Evolutionary conservation across 2,113 vertebrate genomes (phyloP), one percentile per base, ranked within the genome.

Genomic region (Telmatochromis sp.): DNA sequence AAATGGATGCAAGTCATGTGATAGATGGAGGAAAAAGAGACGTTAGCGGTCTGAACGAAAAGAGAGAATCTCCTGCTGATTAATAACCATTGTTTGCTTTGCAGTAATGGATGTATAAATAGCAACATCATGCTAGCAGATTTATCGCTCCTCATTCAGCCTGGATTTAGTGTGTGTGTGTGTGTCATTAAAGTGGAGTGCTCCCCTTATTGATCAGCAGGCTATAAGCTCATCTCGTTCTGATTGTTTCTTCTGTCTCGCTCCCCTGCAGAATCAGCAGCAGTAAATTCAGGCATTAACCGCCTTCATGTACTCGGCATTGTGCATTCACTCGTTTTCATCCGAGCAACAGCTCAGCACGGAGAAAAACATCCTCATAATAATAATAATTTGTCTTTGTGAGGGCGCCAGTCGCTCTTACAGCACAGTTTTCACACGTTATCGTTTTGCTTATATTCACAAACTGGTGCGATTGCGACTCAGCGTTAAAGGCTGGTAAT

Each of bases 81-180:
- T 84, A 92, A 93, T 91, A 91, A 80, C 63, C 7, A 84, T 81
- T 84, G 85, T 91, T 89, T 92, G 88, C 79, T 88, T 79, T 89
- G 87, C 86, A 89, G 82, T 95, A 91, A 94, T 93, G 91, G 91
- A 82, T 51, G 55, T 91, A 92, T 89, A 94, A 94, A 94, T 94
- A 94, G 89, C 82, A 93, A 85, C 87, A n/a, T 83, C 86, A 93
- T 85, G 91, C 92, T 45, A 23, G 55, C 82, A 45, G 89, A 86
- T 57, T 86, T 58, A 75, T 26, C 15, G 83, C 85, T 86, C 51
- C 54, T 87, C 31, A 82, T 60, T 90, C 90, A 81, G 83, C 47
- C 31, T 42, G 47, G 82, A 55, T 80, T 84, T 9, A 70, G 37
- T 26, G 40, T 70, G 81, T 60, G 75, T 15, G 86, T n/a, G 51